Conservation (phyloP, 2,888 invertebrate genomes). For the Latrodectus hesperus region DNA sequence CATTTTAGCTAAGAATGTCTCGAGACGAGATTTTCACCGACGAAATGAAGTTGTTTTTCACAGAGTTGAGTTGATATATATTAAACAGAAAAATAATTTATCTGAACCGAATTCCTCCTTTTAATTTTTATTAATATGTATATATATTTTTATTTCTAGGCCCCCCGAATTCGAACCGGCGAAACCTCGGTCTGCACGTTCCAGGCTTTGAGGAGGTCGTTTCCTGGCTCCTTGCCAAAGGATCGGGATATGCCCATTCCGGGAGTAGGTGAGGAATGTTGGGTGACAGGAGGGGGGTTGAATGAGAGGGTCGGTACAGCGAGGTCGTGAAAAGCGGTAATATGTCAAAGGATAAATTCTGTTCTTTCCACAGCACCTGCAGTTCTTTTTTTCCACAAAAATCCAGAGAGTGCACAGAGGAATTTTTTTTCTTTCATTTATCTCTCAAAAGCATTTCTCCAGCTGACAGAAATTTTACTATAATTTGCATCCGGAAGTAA, state of each 20-base stretch:
- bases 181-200: constrained; percentile 64
- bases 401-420: too few relatives aligned
- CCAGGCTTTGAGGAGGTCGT: constrained; percentile 59
- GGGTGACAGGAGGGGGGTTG: not conserved
- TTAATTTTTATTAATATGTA: not conserved
- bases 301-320: constrained; percentile 35
- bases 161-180: constrained; percentile 66
- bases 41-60: too few relatives aligned
- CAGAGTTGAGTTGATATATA: too few relatives aligned
- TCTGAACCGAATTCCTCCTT: constrained; percentile 41
- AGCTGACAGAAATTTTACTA: too few relatives aligned
- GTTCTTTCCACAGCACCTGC: constrained; percentile 12
- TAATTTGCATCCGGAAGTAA: too few relatives aligned
- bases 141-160: constrained; percentile 8
- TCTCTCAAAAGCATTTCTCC: too few relatives aligned
- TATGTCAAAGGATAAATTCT: constrained; percentile 65
- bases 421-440: too few relatives aligned
- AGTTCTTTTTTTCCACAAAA: too few relatives aligned
- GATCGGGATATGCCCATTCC: constrained; percentile 39
- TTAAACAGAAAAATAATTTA: not conserved
- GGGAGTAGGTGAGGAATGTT: constrained; percentile 8
- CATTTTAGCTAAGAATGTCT: not conserved
- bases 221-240: constrained; percentile 53
- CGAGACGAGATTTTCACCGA: not conserved
- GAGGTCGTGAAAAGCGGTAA: constrained; percentile 36